Conservation (phyloP, 2,797 vertebrate genomes). For the Cygnus olor region DNA sequence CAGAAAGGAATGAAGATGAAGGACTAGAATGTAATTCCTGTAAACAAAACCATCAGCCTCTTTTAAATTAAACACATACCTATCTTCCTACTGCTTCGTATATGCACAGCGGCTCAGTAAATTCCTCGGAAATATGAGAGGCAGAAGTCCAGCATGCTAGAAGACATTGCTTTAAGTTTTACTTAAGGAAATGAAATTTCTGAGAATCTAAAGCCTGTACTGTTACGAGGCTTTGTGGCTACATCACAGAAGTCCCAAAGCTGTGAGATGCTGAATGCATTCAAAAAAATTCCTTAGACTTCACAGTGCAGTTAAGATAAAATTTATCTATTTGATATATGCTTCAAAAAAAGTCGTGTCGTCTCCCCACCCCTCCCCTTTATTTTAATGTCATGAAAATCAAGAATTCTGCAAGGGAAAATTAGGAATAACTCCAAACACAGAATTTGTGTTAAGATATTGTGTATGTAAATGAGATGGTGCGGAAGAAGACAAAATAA, state of each 20-base stretch:
- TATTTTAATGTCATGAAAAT: not conserved
- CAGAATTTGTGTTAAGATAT: not conserved
- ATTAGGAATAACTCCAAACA: not conserved
- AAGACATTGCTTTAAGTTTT: not conserved
- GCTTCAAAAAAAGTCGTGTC: not conserved
- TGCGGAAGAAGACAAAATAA: not conserved
- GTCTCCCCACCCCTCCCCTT: too few relatives aligned
- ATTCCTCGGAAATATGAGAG: not conserved
- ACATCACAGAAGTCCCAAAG: not conserved
- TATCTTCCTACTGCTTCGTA: constrained; percentile 24
- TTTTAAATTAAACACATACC: constrained; percentile 68
- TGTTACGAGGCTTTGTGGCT: not conserved
- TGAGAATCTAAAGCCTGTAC: not conserved
- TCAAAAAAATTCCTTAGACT: not conserved
- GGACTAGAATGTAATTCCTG: constrained; percentile 51
- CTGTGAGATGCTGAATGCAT: not conserved
- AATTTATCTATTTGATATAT: not conserved
- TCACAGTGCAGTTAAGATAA: not conserved
- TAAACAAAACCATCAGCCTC: constrained; percentile 64
- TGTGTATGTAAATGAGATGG: not conserved
- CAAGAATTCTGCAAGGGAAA: not conserved
- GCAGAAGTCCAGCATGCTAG: not conserved
- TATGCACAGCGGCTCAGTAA: constrained; percentile 4
- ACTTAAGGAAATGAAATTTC: constrained; percentile 25
- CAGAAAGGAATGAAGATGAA: constrained; percentile 67